Conservation (phyloP, 2,888 invertebrate species). For the Leptinotarsa peninsularis region DNA sequence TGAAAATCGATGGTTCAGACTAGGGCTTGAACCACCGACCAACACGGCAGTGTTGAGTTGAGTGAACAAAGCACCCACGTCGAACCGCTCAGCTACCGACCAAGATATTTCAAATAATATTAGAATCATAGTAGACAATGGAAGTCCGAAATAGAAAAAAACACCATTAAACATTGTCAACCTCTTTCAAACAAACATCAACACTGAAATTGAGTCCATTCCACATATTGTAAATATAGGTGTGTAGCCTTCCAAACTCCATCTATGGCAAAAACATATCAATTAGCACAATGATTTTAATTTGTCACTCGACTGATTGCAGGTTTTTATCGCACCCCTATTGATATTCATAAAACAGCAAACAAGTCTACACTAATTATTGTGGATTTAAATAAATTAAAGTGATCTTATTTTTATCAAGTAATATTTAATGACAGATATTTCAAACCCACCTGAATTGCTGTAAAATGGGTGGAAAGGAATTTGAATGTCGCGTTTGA, state of each 20-base stretch:
- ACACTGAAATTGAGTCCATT: no score
- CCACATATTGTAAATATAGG: not conserved
- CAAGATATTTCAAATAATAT: no score
- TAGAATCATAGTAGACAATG: no score
- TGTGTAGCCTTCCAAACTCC: not conserved
- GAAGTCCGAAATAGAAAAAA: no score
- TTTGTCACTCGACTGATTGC: conserved; percentile 1
- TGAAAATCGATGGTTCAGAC: no score
- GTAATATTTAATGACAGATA: not conserved
- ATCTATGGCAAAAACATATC: not conserved
- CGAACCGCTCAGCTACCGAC: no score
- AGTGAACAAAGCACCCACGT: no score
- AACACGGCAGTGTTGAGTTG: no score
- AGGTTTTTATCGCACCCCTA: not conserved
- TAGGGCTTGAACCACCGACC: no score
- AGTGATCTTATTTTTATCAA: conserved; percentile 8
- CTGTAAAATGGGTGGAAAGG: conserved; percentile 7
- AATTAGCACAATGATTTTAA: not conserved
- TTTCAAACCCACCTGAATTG: conserved; percentile 12
- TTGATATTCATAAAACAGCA: conserved; percentile 2
- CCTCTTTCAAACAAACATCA: no score
- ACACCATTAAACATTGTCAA: no score
- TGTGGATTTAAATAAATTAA: conserved; percentile 1
- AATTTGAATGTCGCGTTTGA: conserved; percentile 10
- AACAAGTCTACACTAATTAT: conserved; percentile 2